Evolutionary conservation across 37 sponge, comb jelly and placozoan genomes (phyloP).

Genomic region (Chondrosia reniformis): DNA sequence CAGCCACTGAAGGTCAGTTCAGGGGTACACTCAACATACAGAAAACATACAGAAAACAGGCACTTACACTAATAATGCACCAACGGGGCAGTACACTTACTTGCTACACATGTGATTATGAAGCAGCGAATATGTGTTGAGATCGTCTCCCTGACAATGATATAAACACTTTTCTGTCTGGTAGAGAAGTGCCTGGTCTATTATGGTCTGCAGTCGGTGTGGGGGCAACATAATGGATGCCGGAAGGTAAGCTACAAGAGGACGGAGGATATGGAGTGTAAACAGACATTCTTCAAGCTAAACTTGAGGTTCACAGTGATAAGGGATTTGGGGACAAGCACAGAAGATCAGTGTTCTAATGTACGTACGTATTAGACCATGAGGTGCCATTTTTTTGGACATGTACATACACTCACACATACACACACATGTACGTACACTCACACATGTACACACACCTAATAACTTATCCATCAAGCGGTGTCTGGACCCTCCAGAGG

Average conservation of each 20-base stretch:
- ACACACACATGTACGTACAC: neutral
- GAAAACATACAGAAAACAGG: too few relatives aligned
- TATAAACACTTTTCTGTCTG: slow-evolving; percentile 84
- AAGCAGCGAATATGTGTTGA: slow-evolving; percentile 59
- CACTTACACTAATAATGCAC: neutral
- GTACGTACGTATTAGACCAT: neutral
- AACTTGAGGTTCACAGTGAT: too few relatives aligned
- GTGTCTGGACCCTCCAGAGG: slow-evolving; percentile 72
- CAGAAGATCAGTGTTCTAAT: neutral
- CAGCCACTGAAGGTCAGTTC: too few relatives aligned
- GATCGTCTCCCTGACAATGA: slow-evolving; percentile 52
- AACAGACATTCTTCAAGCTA: neutral
- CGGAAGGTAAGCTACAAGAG: slow-evolving; percentile 74
- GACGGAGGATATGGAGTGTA: neutral
- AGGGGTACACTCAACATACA: too few relatives aligned
- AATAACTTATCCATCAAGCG: slow-evolving; percentile 84
- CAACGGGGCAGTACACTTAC: slow-evolving; percentile 21
- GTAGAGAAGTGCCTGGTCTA: slow-evolving; percentile 76
- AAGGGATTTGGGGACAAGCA: neutral
- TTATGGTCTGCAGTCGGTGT: slow-evolving; percentile 60
- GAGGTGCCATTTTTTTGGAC: neutral
- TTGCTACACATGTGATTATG: slow-evolving; percentile 86
- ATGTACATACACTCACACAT: neutral
- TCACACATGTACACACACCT: slow-evolving; percentile 35
- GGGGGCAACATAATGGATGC: slow-evolving; percentile 94